Base-by-base conservation (phyloP, 2,797 vertebrate species). In the Pygocentrus nattereri region DNA sequence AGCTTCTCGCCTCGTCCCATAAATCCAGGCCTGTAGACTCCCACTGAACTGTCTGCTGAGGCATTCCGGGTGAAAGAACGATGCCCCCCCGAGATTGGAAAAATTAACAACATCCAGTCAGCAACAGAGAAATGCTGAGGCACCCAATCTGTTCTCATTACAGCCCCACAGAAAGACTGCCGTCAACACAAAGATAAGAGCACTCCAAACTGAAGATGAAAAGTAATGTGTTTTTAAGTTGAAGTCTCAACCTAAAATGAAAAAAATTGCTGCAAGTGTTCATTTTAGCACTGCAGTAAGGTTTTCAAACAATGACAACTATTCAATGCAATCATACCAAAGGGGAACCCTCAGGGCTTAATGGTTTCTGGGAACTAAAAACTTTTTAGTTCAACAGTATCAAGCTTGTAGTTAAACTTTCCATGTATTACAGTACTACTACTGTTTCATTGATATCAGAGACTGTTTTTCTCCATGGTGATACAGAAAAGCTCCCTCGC, bases 61-160 rank as follows among this genome's bases (percentile, higher is more conserved):
- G n/a, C 52, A 30, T 41, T 52, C 30, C 21, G 5, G 5, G 30
- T 31, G 74, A 41, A 79, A 85, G 62, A 77, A 76, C 59, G 44
- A 83, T 78, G 68, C 79, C 41, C 54, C 41, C 58, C 2, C 11
- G 6, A 38, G 8, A 83, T 18, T 56, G 25, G 13, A 76, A 77
- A 76, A 49, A 38, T 76, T 34, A 38, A 47, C 78, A 71, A 73
- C 61, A 64, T 58, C n/a, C 71, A 73, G 47, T 74, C 74, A 62
- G 80, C 64, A 76, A 16, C 49, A 16, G 34, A 58, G 78, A 78
- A 78, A 31, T 10, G n/a, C 31, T 74, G 69, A 79, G 76, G 18
- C 25, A 27, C 59, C 38, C 15, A 10, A 19, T 59, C 68, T 67
- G 27, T 31, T 58, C 67, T 61, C 27, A 70, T 70, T 54, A 74